These are phyloP conservation scores for Scaptomyza reducta DNA, from an alignment of 2,888 invertebrate species.

Conservation along the genomic window DNA sequence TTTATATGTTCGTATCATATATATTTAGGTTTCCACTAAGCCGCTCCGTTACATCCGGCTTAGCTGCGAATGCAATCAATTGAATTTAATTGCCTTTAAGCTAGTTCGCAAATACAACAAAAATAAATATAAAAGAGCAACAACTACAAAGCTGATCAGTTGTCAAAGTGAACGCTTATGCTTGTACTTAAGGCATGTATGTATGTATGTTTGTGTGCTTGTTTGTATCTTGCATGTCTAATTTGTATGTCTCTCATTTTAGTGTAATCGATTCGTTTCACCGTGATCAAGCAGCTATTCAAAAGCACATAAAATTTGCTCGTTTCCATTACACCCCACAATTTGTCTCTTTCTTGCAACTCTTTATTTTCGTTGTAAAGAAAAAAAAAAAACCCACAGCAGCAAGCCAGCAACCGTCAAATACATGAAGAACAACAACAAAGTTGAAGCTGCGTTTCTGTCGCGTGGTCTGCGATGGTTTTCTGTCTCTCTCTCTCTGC, in stretches of 20 bases:
- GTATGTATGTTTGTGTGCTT: slow-evolving; percentile 22
- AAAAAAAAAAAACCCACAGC: slow-evolving; percentile 22
- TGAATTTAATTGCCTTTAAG: slow-evolving; percentile 57
- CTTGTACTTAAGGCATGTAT: slow-evolving; percentile 31
- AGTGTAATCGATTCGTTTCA: slow-evolving; percentile 60
- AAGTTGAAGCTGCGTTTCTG: slow-evolving; percentile 52
- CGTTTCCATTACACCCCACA: slow-evolving; percentile 46
- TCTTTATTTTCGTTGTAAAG: slow-evolving; percentile 20
- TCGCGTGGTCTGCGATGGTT: slow-evolving; percentile 46
- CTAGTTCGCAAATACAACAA: slow-evolving; percentile 20
- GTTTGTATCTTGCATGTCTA: slow-evolving; percentile 44
- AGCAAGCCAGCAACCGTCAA: slow-evolving; percentile 7
- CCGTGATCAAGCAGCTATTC: slow-evolving; percentile 61
- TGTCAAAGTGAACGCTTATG: slow-evolving; percentile 48
- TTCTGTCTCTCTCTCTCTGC: slow-evolving; percentile 10
- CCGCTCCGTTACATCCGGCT: slow-evolving; percentile 38
- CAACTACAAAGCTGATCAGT: slow-evolving; percentile 52
- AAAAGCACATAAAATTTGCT: slow-evolving; percentile 61
- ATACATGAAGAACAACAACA: slow-evolving; percentile 19
- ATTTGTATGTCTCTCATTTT: slow-evolving; percentile 57
- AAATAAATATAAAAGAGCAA: slow-evolving; percentile 1
- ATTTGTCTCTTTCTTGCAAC: slow-evolving; percentile 39
- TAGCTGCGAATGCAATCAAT: slow-evolving; percentile 44
- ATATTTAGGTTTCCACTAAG: slow-evolving; percentile 5
- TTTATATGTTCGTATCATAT: background rate